Percentiles rank a stretch among this genome's conserved stretches.
Conservation (phyloP, 2,888 invertebrate species). For the Anodontia alba region DNA sequence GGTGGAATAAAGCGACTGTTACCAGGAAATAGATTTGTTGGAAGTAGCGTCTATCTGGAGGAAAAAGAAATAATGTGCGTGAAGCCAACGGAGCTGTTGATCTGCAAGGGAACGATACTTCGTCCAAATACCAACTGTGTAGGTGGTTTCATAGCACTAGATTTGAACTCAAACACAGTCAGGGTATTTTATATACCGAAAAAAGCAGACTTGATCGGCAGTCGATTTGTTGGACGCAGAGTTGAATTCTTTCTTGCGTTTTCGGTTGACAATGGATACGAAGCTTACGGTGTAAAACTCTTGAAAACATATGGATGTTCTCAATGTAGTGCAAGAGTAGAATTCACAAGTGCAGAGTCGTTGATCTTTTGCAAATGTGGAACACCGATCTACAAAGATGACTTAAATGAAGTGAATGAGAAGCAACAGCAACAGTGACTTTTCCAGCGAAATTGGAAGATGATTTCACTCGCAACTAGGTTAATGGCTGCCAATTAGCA, state of each 20-base stretch:
- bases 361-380: slow-evolving; percentile 32
- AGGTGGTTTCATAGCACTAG: slow-evolving; percentile 48
- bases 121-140: slow-evolving; percentile 59
- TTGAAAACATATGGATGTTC: slow-evolving; percentile 42
- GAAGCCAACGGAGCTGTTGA: not conserved
- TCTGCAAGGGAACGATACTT: slow-evolving; percentile 62
- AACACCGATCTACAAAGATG: slow-evolving; percentile 32
- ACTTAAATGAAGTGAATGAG: slow-evolving; percentile 23
- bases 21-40: slow-evolving; percentile 26
- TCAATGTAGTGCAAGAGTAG: slow-evolving; percentile 32
- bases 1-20: slow-evolving; percentile 28
- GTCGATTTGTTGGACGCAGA: slow-evolving; percentile 38
- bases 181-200: slow-evolving; percentile 49
- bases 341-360: slow-evolving; percentile 36
- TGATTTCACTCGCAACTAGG: no score
- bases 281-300: slow-evolving; percentile 48
- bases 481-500: no score
- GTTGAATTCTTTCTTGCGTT: slow-evolving; percentile 54
- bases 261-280: slow-evolving; percentile 46
- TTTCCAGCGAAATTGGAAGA: no score
- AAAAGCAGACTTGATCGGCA: slow-evolving; percentile 28
- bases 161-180: slow-evolving; percentile 45
- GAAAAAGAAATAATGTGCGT: slow-evolving; percentile 1
- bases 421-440: not conserved
- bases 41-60: not conserved